Evolutionary conservation across 2,797 vertebrate genomes (phyloP), one percentile per base, ranked within the genome.

Genomic region (Coregonus suidteri): DNA sequence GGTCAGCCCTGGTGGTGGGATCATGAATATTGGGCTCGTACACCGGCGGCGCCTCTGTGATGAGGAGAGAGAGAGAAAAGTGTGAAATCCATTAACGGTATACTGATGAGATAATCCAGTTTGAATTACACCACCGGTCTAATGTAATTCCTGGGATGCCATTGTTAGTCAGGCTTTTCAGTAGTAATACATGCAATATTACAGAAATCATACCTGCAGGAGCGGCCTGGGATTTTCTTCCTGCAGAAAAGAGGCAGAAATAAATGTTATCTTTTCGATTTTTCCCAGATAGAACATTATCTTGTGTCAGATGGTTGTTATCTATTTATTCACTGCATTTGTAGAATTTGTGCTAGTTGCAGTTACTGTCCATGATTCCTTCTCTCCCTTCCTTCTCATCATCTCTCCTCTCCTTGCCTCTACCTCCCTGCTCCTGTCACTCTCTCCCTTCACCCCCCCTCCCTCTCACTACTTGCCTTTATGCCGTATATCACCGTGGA

Each of bases 1-100:
- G 91, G 77, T 95, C 94, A 0, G 88, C 91, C 81, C 94, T 90
- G 81, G 88, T 92, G 65, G 78, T 90, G 3, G 94, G 94, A 70
- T 95, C 94, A 0, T 93, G 91, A 80, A 94, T 79, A 15, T 92
- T 89, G 0, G 93, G 85, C 34, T 94, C 94, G 9, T 95, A 95
- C 0, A 83, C 84, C 0, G 89, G 93, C 41, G 77, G 72, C 67
- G 85, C 88, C 41, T 74, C 93, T 94, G 86, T 53, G 73, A 79
- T 20, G 25, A 37, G 78, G 68, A 18, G 25, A 73, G 53, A 20
- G 31, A 16, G 59, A 74, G 76, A 79, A 81, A 37, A 47, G 34
- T 51, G 18, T 52, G 25, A 81, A 59, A 65, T 54, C 35, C 13
- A 41, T 79, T 15, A 37, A 79, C n/a, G 47, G 53, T 66, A 9